Evolutionary conservation across 2,888 invertebrate species (phyloP), one percentile per base, ranked within the genome.

Genomic region (Spisula subtruncata): DNA sequence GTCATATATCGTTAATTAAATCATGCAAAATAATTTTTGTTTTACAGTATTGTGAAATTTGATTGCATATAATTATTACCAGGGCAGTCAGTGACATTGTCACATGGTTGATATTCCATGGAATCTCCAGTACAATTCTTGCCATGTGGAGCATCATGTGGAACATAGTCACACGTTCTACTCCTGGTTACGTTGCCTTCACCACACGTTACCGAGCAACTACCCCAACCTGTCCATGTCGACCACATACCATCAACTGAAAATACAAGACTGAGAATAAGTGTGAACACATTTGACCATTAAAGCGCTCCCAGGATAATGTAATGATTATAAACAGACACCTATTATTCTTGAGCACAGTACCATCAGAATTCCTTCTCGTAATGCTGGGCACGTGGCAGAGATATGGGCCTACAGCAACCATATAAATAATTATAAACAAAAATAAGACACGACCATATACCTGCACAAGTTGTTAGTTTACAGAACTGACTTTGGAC

Each of bases 171-270:
- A 79, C 91, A 92, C 10, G 32, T 75, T 29, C 91, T 80, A 14
- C 46, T 46, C 46, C 91, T 84, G 4, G 81, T 41, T 0, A 79
- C 83, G 32, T 51, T 81, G 0, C 89, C 91, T 60, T 71, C 83
- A n/a, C 87, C 90, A 81, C 91, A 92, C 25, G 90, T 88, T 14
- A 48, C 66, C n/a, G 85, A 83, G 51, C 91, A 92, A 5, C 29
- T 18, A 32, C 87, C 56, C 89, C 90, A 92, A 1, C 2, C 14
- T 16, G 86, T 84, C 91, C 91, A 92, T 2, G 16, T 41, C 8
- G 84, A 71, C 90, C 90, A 92, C 5, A 81, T 20, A 51, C 91
- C 90, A 89, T 92, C 91, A 66, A 87, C 91, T 92, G 29, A 32
- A n/a, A 66, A n/a, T 8, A 66, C n/a, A 66, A 25, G 25, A n/a